Conservation (phyloP, 2,797 vertebrate genomes). For the Melanotaenia maccullochi region DNA sequence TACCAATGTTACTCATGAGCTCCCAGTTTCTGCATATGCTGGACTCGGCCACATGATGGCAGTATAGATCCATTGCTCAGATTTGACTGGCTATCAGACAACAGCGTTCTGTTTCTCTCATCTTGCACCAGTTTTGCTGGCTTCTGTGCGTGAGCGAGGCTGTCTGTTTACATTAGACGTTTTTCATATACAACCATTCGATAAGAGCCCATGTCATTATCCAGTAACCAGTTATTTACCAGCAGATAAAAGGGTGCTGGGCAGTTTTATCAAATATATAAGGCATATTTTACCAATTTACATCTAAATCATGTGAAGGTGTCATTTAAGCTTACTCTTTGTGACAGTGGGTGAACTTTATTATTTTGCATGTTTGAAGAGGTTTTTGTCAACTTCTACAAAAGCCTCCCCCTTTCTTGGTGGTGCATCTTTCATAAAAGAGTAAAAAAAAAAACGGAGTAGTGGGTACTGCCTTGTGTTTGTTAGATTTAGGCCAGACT, state of each 20-base stretch:
- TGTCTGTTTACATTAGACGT: slow-evolving; percentile 15
- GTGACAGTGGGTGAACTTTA: neutral
- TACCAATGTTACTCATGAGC: rapidly evolving
- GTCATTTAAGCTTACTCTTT: neutral
- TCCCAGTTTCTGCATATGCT: neutral
- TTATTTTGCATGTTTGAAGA: neutral
- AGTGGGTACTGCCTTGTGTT: neutral
- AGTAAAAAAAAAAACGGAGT: neutral
- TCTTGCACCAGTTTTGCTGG: slow-evolving; percentile 1
- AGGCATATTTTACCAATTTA: neutral
- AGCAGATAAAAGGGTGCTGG: slow-evolving; percentile 24
- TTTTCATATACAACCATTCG: slow-evolving; percentile 10
- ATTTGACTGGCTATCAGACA: neutral
- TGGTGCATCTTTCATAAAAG: neutral
- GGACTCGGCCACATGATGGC: slow-evolving; percentile 72
- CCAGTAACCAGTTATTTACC: slow-evolving; percentile 36
- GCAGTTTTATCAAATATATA: neutral
- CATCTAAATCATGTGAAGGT: neutral
- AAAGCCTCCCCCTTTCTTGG: neutral
- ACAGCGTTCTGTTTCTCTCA: neutral
- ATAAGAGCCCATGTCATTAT: slow-evolving; percentile 18
- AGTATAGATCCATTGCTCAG: slow-evolving; percentile 23
- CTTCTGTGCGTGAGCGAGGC: slow-evolving; percentile 25
- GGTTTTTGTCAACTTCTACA: neutral
- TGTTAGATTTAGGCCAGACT: slow-evolving; percentile 14